Base-by-base conservation (phyloP, 2,797 vertebrate species). In the Zalophus californianus region DNA sequence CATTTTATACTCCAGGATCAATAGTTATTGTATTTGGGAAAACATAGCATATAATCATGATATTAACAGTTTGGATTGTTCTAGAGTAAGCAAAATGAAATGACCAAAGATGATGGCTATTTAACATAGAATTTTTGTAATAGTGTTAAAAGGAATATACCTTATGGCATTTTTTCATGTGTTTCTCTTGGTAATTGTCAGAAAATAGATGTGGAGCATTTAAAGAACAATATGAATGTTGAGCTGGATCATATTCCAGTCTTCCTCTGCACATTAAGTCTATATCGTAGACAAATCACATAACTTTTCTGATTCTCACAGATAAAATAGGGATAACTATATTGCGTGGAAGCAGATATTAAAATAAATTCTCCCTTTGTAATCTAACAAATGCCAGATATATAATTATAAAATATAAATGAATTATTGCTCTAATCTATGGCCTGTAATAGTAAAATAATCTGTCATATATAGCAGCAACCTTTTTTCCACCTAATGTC, bases 401-500 rank as follows among this genome's bases (percentile, higher is more conserved):
- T 77, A 35, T 82, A 89, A 70, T 91, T 91, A 91, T 62, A 90
- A 77, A 35, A 14, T 52, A n/a, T 68, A 86, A 60, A 41, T 80
- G 25, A 85, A 68, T 89, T 86, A 92, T 20, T 94, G 38, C 5
- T 62, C 85, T 91, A 52, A 85, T 50, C n/a, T 75, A 7, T 83
- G 50, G 66, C 35, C 32, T 82, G 27, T 13, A 35, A 41, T 23
- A 85, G 60, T 64, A 44, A 85, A 89, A 84, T 35, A 64, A 66
- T 23, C 21, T 89, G 8, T 84, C 64, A 89, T 29, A 62, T 56
- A 32, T 41, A 23, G 3, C 15, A 89, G 11, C 68, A 70, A 32
- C 8, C 4, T 32, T 96, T 91, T 94, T 82, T 68, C 44, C 60
- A 85, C 14, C 14, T 73, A 64, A 41, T 60, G 2, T 70, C 25